These are phyloP conservation scores for Larimichthys polyactis DNA, from an alignment of 2,113 vertebrate genomes.

Conservation along the genomic window DNA sequence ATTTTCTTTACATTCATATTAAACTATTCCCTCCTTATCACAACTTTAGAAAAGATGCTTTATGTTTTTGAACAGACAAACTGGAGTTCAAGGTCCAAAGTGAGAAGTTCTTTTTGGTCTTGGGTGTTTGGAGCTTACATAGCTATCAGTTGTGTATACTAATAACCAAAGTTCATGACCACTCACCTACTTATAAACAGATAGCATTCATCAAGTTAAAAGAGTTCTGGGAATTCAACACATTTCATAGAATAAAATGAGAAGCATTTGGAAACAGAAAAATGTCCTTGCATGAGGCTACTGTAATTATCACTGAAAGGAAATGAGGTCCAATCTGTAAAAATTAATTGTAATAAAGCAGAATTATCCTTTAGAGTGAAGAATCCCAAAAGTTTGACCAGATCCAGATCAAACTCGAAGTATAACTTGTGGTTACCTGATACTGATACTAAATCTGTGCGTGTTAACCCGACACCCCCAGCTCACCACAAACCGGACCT, in stretches of 20 bases:
- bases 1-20: too few relatives aligned
- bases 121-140: neutral
- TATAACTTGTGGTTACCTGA: neutral
- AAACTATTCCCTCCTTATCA: too few relatives aligned
- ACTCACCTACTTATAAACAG: neutral
- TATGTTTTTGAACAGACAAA: neutral
- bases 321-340: neutral
- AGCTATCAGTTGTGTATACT: neutral
- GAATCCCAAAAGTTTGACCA: neutral
- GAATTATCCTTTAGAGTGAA: neutral
- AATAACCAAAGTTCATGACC: neutral
- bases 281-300: neutral
- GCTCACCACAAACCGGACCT: conserved; percentile 65
- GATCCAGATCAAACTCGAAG: neutral
- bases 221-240: neutral
- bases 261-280: neutral
- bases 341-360: neutral
- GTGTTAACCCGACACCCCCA: conserved; percentile 36
- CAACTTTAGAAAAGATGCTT: neutral
- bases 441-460: conserved; percentile 18
- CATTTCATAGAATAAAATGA: neutral
- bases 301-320: neutral
- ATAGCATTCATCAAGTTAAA: neutral
- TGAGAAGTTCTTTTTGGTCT: neutral
- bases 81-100: neutral